Percentiles rank a stretch among this genome's conserved stretches.
Evolutionary conservation across 2,113 vertebrate species (phyloP).

Genomic region (Carassius carassius): DNA sequence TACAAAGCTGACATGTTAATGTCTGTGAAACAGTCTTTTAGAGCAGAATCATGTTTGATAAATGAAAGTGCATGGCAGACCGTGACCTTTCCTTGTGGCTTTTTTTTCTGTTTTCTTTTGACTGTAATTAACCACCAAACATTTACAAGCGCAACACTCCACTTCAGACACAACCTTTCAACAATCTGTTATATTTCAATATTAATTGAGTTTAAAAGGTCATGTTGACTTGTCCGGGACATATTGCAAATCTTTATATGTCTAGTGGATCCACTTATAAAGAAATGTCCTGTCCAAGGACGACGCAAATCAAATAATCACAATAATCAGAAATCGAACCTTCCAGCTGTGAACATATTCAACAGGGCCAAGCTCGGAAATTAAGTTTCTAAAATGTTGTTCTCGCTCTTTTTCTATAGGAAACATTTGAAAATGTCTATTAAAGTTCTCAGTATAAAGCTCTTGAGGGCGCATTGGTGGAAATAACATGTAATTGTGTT

Average conservation of each 20-base stretch:
- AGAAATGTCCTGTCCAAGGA: not conserved
- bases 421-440: not conserved
- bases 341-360: not conserved
- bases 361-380: not conserved
- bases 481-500: conserved; percentile 39
- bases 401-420: not conserved
- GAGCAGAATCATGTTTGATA: conserved; percentile 6
- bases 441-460: not conserved
- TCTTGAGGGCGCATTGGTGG: conserved; percentile 1
- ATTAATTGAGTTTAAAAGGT: conserved; percentile 45
- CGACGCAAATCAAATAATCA: not conserved
- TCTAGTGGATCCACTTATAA: not conserved
- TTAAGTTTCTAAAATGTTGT: not conserved
- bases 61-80: conserved; percentile 23
- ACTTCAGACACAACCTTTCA: conserved; percentile 43
- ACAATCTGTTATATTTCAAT: conserved; percentile 18
- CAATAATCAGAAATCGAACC: not conserved
- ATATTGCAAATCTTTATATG: not conserved
- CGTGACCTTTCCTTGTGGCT: conserved; percentile 36
- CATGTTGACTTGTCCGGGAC: conserved; percentile 5
- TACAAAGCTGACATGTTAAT: conserved; percentile 22
- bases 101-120: conserved; percentile 1
- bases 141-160: conserved; percentile 28
- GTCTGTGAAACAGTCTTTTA: not conserved
- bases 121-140: conserved; percentile 36